Percentiles rank a stretch among this genome's conserved stretches.
Evolutionary conservation across 2,888 invertebrate species (phyloP).

Genomic region (Ophioninae sp.): DNA sequence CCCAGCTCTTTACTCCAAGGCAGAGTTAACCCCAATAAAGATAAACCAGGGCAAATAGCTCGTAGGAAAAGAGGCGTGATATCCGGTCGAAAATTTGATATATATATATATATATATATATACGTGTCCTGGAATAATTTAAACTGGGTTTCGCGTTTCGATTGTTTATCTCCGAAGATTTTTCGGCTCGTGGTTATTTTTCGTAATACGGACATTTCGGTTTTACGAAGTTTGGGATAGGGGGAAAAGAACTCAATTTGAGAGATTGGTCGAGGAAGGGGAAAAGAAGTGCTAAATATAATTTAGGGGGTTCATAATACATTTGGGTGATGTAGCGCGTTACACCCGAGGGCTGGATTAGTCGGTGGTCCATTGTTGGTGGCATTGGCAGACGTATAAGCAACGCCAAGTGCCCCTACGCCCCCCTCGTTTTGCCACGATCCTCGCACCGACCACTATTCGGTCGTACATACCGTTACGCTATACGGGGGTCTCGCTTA

Average conservation of each 20-base stretch:
- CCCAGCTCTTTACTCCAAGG: neutral
- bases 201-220: conserved; percentile 26
- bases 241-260: conserved; percentile 38
- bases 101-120: no score
- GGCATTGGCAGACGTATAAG: conserved; percentile 39
- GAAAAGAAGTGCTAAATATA: conserved; percentile 51
- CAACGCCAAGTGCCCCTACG: neutral
- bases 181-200: conserved; percentile 16
- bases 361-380: conserved; percentile 37
- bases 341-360: conserved; percentile 58
- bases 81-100: conserved; percentile 1
- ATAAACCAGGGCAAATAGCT: neutral
- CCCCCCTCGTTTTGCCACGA: neutral
- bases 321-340: conserved; percentile 59
- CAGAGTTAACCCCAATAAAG: neutral
- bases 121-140: conserved; percentile 40
- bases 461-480: conserved; percentile 5
- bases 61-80: neutral
- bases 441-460: neutral
- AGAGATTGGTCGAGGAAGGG: conserved; percentile 27
- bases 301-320: conserved; percentile 54
- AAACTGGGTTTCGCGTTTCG: neutral
- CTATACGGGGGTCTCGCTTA: conserved; percentile 14
- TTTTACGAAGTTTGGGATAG: neutral
- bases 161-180: neutral